phyloP scores from a whole-genome alignment of 2,888 invertebrate species.

The Limnephilus auricula region DNA sequence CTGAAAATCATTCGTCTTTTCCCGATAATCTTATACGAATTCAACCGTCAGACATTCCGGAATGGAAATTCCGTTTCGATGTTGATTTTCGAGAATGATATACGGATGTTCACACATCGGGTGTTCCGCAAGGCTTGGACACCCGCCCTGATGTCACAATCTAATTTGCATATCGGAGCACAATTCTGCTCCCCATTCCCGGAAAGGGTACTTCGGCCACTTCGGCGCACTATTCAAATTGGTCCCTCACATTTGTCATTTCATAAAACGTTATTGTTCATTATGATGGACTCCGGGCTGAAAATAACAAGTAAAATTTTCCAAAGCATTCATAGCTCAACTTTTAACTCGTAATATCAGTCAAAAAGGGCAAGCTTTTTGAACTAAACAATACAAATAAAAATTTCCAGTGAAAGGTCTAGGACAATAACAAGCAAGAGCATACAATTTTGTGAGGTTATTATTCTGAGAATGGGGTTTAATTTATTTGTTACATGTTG shows the following conservation, averaged over 20 bases:
- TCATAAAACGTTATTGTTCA: not conserved
- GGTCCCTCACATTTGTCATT: not conserved
- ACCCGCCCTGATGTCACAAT: constrained; percentile 16
- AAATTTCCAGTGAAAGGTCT: not conserved
- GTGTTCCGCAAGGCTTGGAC: constrained; percentile 33
- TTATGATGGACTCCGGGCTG: not conserved
- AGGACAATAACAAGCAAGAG: not conserved
- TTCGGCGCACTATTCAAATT: not conserved
- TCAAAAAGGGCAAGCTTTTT: not conserved
- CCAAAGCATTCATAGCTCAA: not conserved
- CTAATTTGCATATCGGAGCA: constrained; percentile 46
- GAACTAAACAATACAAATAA: not conserved
- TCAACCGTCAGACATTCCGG: not conserved
- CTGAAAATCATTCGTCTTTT: not conserved
- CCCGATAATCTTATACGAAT: not conserved
- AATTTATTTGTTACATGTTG: not conserved
- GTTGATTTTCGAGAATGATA: constrained; percentile 16
- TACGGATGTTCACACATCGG: constrained; percentile 41
- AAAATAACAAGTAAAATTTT: not conserved
- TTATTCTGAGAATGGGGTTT: not conserved
- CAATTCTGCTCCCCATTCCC: not conserved
- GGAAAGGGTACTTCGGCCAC: not conserved
- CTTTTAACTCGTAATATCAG: not conserved
- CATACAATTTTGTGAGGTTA: not conserved
- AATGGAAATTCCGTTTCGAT: not conserved